Evolutionary conservation across 1,140 invertebrate species (phyloP).

Genomic region (Anastatus disparis): DNA sequence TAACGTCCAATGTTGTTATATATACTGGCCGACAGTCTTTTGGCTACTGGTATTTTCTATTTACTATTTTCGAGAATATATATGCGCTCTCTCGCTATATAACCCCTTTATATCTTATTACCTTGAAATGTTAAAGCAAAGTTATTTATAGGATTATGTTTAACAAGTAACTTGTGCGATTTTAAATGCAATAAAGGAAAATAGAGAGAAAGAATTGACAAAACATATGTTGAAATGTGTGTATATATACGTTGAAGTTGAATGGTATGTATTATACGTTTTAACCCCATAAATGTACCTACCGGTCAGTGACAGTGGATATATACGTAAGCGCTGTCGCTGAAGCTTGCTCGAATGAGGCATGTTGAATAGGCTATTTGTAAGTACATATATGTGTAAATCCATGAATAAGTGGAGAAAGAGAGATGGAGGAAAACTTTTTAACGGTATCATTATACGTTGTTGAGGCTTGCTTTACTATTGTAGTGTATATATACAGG

Average conservation of each 20-base stretch:
- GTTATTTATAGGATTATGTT: constrained; percentile 6
- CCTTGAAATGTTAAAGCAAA: constrained; percentile 1
- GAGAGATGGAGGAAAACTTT: not conserved
- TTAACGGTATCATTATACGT: too few relatives aligned
- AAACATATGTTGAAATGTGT: too few relatives aligned
- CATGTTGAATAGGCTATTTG: not conserved
- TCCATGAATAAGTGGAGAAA: not conserved
- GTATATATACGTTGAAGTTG: too few relatives aligned
- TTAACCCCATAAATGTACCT: not conserved
- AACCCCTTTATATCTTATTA: constrained; percentile 51
- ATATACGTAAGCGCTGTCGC: constrained; percentile 11
- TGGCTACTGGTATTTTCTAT: constrained; percentile 62
- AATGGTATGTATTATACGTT: too few relatives aligned
- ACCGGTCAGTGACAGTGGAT: not conserved
- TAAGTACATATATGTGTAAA: not conserved
- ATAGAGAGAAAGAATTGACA: not conserved
- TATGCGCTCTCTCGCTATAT: too few relatives aligned
- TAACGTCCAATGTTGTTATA: constrained; percentile 15
- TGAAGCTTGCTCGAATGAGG: not conserved
- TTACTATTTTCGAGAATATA: constrained; percentile 54
- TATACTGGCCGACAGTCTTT: not conserved
- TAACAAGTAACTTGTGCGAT: not conserved
- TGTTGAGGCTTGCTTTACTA: too few relatives aligned
- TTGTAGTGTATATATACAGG: too few relatives aligned
- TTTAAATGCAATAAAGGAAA: not conserved